phyloP scores from a whole-genome alignment of 1,140 invertebrate species.

The Plectus sambesii region DNA sequence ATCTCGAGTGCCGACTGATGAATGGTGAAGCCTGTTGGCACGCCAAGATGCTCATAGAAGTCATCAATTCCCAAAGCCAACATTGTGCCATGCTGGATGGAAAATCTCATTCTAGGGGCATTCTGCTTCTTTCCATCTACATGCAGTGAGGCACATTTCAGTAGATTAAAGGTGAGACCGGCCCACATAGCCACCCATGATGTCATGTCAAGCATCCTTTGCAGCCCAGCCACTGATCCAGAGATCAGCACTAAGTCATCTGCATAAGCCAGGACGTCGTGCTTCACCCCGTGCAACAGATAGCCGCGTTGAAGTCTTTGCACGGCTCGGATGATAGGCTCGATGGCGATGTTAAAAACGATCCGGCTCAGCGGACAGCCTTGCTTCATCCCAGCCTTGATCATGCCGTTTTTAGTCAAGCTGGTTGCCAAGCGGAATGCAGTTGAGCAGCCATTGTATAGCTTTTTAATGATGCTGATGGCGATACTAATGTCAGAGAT shows the following conservation, averaged over 20 bases:
- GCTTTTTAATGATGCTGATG: not conserved
- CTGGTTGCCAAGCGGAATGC: conserved; percentile 6
- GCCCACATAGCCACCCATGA: no score
- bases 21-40: no score
- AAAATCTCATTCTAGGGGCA: no score
- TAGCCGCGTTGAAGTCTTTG: not conserved
- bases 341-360: conserved; percentile 47
- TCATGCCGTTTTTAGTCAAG: conserved; percentile 32
- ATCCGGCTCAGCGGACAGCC: conserved; percentile 46
- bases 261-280: not conserved
- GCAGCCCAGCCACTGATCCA: not conserved
- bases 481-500: no score
- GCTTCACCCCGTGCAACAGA: not conserved
- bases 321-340: conserved; percentile 28
- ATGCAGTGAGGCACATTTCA: no score
- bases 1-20: no score
- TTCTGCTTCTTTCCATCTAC: no score
- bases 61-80: no score
- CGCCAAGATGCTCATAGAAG: no score
- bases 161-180: no score
- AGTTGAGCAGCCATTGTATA: not conserved
- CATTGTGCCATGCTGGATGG: no score
- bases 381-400: conserved; percentile 44
- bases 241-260: not conserved
- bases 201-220: not conserved